Percentiles rank a stretch among this genome's conserved stretches.
phyloP scores from a whole-genome alignment of 2,113 vertebrate genomes.

The Rhinopomastus cyanomelas region DNA sequence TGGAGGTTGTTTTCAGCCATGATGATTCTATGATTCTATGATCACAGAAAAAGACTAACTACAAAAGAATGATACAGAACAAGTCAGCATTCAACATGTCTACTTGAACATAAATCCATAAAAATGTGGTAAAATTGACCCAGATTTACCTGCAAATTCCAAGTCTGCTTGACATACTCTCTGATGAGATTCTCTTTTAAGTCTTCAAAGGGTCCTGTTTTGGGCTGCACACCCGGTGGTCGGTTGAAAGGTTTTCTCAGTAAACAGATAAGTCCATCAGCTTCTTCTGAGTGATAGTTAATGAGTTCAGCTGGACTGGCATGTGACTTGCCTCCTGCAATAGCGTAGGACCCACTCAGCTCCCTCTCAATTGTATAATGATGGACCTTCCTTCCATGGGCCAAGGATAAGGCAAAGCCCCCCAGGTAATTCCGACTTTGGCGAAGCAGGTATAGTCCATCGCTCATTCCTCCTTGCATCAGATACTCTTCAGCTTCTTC shows the following conservation, averaged over 20 bases:
- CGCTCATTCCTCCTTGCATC: conserved; percentile 78
- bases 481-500: conserved; percentile 92
- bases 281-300: conserved; percentile 88
- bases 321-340: conserved; percentile 88
- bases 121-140: background rate
- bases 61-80: background rate
- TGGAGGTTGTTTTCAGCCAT: no score
- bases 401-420: conserved; percentile 89
- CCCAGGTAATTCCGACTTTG: conserved; percentile 95
- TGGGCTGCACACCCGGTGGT: conserved; percentile 86
- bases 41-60: background rate
- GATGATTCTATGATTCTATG: no score
- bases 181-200: conserved; percentile 92
- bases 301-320: conserved; percentile 84
- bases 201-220: conserved; percentile 93
- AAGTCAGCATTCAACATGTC: background rate
- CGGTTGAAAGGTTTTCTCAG: conserved; percentile 86
- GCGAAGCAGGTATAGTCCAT: conserved; percentile 87
- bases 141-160: conserved; percentile 88
- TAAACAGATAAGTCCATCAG: conserved; percentile 88
- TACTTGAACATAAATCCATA: background rate
- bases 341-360: conserved; percentile 85
- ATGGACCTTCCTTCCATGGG: conserved; percentile 78
- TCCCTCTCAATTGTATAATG: conserved; percentile 96
- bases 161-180: conserved; percentile 91